Percentiles rank a stretch among this genome's conserved stretches.
phyloP scores from a whole-genome alignment of 2,113 vertebrate genomes.

The Pseudolaguvia tuberculata region DNA sequence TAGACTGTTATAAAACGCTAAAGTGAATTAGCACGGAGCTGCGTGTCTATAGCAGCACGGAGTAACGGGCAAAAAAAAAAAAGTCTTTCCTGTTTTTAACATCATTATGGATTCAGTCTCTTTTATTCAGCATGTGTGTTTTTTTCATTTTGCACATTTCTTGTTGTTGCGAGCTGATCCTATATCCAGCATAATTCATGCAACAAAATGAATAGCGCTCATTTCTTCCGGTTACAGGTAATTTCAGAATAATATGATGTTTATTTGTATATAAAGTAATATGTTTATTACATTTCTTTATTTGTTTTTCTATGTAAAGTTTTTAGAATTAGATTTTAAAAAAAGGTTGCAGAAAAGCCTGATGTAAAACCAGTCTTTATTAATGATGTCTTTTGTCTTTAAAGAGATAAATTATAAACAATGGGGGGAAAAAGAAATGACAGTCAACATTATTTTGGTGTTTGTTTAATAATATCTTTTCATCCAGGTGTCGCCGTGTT shows the following conservation, averaged over 20 bases:
- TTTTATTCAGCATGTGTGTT: slow-evolving; percentile 43
- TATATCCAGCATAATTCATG: background rate
- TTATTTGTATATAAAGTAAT: background rate
- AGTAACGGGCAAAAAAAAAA: slow-evolving; percentile 20
- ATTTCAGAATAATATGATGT: background rate
- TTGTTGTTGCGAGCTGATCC: background rate
- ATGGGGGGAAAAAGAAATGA: no score
- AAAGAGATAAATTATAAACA: no score
- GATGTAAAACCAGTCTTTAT: background rate
- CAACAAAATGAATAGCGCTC: background rate
- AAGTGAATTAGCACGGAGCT: slow-evolving; percentile 56
- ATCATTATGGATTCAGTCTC: slow-evolving; percentile 26
- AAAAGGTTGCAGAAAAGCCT: background rate
- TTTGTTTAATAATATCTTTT: background rate
- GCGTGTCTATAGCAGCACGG: slow-evolving; percentile 28
- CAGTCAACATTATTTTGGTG: no score
- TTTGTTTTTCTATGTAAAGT: background rate
- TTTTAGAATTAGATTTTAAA: no score
- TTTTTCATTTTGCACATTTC: slow-evolving; percentile 45
- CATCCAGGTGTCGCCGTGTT: no score
- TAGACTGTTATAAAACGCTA: slow-evolving; percentile 63
- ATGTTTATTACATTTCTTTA: background rate
- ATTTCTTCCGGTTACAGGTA: background rate
- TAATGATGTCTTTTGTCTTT: background rate
- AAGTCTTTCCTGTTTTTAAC: slow-evolving; percentile 19